These are phyloP conservation scores for Apus apus DNA, from an alignment of 2,113 vertebrate genomes.

Conservation along the genomic window DNA sequence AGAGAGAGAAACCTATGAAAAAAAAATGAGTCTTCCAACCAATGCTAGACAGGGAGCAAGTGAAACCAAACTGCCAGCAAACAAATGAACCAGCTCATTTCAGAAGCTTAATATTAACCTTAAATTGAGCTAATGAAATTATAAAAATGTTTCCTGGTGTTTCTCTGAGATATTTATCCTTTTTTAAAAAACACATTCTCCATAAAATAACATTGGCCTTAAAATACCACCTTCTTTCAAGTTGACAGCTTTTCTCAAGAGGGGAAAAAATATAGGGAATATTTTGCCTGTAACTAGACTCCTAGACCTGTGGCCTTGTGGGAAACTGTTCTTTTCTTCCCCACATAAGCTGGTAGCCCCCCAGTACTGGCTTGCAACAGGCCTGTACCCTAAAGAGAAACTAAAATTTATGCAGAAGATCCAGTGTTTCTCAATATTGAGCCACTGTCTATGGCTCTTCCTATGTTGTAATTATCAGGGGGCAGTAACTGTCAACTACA, in stretches of 20 bases:
- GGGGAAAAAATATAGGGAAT: background rate
- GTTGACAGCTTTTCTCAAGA: slow-evolving; percentile 12
- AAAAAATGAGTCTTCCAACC: background rate
- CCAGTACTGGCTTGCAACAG: too few species aligned
- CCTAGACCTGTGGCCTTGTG: background rate
- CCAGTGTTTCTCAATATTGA: background rate
- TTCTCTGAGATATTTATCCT: slow-evolving; percentile 30
- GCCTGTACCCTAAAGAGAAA: background rate
- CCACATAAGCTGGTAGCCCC: too few species aligned
- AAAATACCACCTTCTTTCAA: slow-evolving; percentile 9
- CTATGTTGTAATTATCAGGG: background rate
- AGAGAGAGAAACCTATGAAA: background rate
- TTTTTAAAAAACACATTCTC: slow-evolving; percentile 45
- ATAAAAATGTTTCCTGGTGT: slow-evolving; percentile 2
- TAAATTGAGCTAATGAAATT: slow-evolving; percentile 55
- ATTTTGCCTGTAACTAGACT: background rate
- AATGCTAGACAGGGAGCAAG: background rate
- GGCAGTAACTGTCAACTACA: background rate
- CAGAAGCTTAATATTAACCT: slow-evolving; percentile 39
- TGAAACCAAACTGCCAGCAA: background rate
- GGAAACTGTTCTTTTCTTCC: too few species aligned
- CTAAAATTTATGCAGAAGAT: background rate
- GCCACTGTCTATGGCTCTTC: background rate
- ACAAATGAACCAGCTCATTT: slow-evolving; percentile 28
- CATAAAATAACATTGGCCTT: slow-evolving; percentile 27